These are phyloP conservation scores for Champsocephalus gunnari DNA, from an alignment of 2,797 vertebrate species.

Conservation along the genomic window DNA sequence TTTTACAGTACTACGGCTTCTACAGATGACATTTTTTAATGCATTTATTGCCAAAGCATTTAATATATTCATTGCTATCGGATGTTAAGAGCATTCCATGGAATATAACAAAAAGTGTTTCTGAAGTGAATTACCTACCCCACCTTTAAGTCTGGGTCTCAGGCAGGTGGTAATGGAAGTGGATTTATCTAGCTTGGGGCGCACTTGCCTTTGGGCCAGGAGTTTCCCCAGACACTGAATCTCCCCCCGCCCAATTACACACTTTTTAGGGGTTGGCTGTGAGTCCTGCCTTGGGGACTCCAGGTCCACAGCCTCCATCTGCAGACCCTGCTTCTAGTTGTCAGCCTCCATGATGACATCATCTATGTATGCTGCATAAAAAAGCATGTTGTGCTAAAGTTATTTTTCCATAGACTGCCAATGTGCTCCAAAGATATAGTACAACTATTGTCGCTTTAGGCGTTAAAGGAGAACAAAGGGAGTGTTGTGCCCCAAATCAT, in stretches of 20 bases:
- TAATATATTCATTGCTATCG: no score
- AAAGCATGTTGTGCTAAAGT: conserved; percentile 3
- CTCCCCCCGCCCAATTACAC: conserved; percentile 65
- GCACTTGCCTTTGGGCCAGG: conserved; percentile 68
- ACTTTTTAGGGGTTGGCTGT: conserved; percentile 61
- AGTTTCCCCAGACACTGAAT: conserved; percentile 56
- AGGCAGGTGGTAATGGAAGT: conserved; percentile 58
- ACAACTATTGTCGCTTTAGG: neutral
- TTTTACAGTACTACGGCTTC: no score
- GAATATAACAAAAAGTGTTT: no score
- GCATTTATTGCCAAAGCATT: no score
- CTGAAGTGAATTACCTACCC: no score
- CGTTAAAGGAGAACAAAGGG: neutral
- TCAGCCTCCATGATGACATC: conserved; percentile 56
- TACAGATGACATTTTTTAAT: no score
- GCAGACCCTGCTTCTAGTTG: conserved; percentile 43
- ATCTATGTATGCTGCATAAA: conserved; percentile 21
- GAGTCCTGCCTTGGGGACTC: conserved; percentile 52
- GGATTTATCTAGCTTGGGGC: conserved; percentile 57
- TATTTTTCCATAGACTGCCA: neutral
- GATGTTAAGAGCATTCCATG: no score
- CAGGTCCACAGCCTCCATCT: conserved; percentile 54
- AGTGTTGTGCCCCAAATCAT: neutral
- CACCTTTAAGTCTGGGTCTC: conserved; percentile 41
- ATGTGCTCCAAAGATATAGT: neutral